Base-by-base conservation (phyloP, 1,140 invertebrate genomes). In the Leptinotarsa undecemlineata region DNA sequence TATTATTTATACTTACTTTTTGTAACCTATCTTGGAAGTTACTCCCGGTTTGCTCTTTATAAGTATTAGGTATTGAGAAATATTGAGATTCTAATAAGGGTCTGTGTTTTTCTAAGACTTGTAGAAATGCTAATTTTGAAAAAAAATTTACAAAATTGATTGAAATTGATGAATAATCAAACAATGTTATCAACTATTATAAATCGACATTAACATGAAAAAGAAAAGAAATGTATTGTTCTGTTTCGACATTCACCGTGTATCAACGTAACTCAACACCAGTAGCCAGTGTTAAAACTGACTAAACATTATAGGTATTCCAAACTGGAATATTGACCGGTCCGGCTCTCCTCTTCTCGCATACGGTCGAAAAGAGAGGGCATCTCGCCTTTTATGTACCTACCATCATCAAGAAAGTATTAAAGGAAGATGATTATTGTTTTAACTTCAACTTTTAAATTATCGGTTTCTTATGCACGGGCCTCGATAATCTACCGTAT, bases 401-500 rank as follows among this genome's bases (percentile, higher is more conserved):
- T 33, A 62, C 69, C 69, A 71, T 71, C 69, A 71, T 62, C 51
- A 60, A 71, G 26, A 69, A 47, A 19, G 19, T 69, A 69, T 69
- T 51, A 69, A 69, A 69, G 42, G 20, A 69, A 51, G 51, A 71
- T 61, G 69, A 71, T 71, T 71, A 71, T 61, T 71, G 51, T 71
- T 61, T 60, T 71, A 21, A 71, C 20, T 71, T 71, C 69, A 71
- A 26, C 51, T n/a, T 71, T 71, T 61, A 71, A 33, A 61, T 73
- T 64, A 73, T 73, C 48, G 71, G 48, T 66, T 64, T 73, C 61
- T 73, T 26, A 73, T 73, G 33, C 71, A 73, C 42, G 71, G 48
- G 42, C 14, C 33, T 4, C 17, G 26, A 57, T 73, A 66, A 64
- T 66, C n/a, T 48, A 48, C 71, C 26, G 42, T 73, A 66, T 66